Base-by-base conservation (phyloP, 2,888 invertebrate species). In the Drosophila ezoana region DNA sequence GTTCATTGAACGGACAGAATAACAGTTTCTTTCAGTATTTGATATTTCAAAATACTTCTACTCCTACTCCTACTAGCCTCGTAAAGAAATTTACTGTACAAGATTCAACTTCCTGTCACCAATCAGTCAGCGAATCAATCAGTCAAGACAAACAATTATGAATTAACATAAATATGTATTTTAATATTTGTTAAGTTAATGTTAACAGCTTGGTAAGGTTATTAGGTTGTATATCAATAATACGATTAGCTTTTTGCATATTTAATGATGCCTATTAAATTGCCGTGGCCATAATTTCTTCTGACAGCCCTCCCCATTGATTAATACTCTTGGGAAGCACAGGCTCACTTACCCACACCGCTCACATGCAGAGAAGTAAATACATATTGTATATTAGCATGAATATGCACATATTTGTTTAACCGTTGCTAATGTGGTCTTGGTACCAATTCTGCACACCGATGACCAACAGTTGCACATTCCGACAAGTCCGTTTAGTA, bases 381-480 rank as follows among this genome's bases (percentile, higher is more conserved):
- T 45, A 61, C 76, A 77, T 77, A 18, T 18, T 18, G 18, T 18
- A 72, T 80, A 77, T 65, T 59, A 51, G 57, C 70, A 73, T 78
- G 78, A 81, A 77, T 81, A 63, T 73, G 65, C 69, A 59, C 69
- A 80, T 76, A 80, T 63, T 63, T 59, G 62, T 60, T 56, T 10
- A 33, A 49, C 37, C 9, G 28, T 28, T 43, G 38, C 41, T 53
- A 38, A 20, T 18, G 28, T 40, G 49, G 10, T 48, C 18, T 13
- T 44, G 20, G 49, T 33, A 9, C 14, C 20, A n/a, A 45, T 60
- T 35, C 13, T 48, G 44, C 9, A 33, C 52, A 53, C 32, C 49
- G 43, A 13, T 28, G 53, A 49, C 57, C 38, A 61, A 48, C 59
- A 43, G 57, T 49, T 62, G 52, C 45, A 54, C 51, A 53, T 40